These are phyloP conservation scores for Boloria selene DNA, from an alignment of 2,888 invertebrate genomes.

Conservation along the genomic window DNA sequence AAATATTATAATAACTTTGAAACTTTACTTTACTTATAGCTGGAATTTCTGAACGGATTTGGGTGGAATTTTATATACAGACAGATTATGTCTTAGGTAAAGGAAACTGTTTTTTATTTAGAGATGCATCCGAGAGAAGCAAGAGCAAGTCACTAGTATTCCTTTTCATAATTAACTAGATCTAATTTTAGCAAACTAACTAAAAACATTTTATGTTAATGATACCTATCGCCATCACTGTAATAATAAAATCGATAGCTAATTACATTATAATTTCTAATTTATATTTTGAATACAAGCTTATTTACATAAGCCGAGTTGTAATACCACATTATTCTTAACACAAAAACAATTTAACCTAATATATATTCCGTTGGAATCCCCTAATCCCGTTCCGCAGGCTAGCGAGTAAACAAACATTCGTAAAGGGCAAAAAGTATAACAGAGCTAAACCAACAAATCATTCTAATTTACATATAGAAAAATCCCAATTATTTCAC, in stretches of 20 bases:
- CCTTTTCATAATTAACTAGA: no score
- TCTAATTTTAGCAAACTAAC: no score
- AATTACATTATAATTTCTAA: neutral
- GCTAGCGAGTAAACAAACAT: conserved; percentile 35
- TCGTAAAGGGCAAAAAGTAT: conserved; percentile 33
- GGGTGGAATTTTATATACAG: no score
- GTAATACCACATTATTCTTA: conserved; percentile 7
- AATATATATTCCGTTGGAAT: conserved; percentile 25
- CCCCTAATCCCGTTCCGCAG: conserved; percentile 22
- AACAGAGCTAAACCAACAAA: conserved; percentile 40
- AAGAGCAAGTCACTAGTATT: no score
- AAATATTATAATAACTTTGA: neutral
- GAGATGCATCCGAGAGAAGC: no score
- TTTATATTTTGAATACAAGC: neutral
- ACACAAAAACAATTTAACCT: conserved; percentile 23
- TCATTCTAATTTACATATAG: conserved; percentile 41
- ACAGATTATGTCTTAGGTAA: neutral
- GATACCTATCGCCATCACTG: no score
- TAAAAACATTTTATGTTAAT: no score
- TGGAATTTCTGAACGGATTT: no score
- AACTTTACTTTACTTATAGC: neutral
- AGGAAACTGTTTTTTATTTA: no score
- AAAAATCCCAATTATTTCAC: conserved; percentile 36
- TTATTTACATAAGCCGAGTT: conserved; percentile 4
- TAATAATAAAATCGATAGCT: neutral